Evolutionary conservation across 2,888 invertebrate genomes (phyloP).

Genomic region (Iphiclides podalirius): DNA sequence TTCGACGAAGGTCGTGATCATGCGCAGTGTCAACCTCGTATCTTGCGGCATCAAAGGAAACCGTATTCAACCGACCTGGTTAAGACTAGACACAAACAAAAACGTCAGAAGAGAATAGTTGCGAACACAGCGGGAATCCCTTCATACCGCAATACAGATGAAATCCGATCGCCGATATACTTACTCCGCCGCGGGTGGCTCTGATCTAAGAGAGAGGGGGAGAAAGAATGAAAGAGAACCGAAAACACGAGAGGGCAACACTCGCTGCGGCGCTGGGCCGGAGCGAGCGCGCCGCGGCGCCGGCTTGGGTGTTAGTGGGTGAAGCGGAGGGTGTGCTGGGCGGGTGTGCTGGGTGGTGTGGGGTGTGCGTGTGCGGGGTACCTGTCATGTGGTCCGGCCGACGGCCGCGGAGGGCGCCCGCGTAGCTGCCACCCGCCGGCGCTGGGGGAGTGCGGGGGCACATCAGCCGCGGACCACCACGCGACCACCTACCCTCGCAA

Average conservation of each 20-base stretch:
- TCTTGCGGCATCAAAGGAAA: too few species aligned
- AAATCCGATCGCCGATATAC: neutral
- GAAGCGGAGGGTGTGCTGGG: constrained; percentile 11
- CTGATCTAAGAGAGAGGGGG: neutral
- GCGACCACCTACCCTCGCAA: neutral
- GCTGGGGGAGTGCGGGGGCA: constrained; percentile 43
- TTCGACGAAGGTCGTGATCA: too few species aligned
- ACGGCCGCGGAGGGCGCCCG: constrained; percentile 93
- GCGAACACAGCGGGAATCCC: neutral
- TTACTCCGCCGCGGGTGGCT: neutral
- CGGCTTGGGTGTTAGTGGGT: constrained; percentile 17
- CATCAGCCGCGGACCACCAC: constrained; percentile 33
- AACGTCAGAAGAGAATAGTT: too few species aligned
- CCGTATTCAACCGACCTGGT: too few species aligned
- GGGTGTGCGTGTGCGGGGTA: constrained; percentile 67
- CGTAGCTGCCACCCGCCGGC: constrained; percentile 84
- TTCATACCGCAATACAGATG: neutral
- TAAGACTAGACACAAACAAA: too few species aligned
- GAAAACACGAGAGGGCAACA: neutral
- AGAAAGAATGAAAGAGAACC: neutral
- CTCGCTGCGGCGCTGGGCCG: constrained; percentile 24
- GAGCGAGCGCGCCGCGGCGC: constrained; percentile 27
- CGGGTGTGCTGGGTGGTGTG: constrained; percentile 5
- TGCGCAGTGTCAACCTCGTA: too few species aligned
- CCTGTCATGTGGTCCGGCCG: constrained; percentile 92